phyloP scores from a whole-genome alignment of 2,113 vertebrate genomes.

The Notarius lentiginosus region DNA sequence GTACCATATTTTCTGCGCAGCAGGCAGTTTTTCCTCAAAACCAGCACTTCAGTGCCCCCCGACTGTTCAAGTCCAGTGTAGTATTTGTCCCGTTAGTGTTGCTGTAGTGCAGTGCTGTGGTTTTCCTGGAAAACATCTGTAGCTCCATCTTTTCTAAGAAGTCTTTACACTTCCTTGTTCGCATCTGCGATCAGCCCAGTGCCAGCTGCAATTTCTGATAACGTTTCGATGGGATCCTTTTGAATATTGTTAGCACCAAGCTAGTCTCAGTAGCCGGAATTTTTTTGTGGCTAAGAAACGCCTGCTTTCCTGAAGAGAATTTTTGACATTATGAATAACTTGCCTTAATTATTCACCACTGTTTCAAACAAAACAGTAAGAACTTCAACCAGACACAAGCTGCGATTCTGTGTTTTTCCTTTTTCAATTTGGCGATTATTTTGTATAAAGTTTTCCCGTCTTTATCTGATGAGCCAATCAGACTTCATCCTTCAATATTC shows the following conservation, averaged over 20 bases:
- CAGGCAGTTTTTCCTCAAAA: background rate
- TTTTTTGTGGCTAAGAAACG: background rate
- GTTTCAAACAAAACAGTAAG: background rate
- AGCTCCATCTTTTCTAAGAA: background rate
- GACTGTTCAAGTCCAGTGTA: background rate
- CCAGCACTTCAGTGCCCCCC: background rate
- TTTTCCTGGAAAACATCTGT: background rate
- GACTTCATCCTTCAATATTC: background rate
- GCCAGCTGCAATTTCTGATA: background rate
- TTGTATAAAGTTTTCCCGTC: background rate
- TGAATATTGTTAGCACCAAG: background rate
- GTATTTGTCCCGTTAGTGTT: background rate
- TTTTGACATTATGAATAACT: background rate
- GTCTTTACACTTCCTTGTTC: background rate
- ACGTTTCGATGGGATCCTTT: background rate
- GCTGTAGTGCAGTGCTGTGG: background rate
- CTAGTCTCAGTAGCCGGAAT: background rate
- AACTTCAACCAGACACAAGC: background rate
- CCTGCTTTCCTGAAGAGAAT: background rate
- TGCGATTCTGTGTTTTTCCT: background rate
- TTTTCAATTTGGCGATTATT: background rate
- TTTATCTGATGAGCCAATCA: background rate
- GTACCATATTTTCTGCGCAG: background rate
- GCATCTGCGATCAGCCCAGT: background rate
- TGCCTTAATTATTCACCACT: background rate